phyloP scores from a whole-genome alignment of 2,888 invertebrate genomes.

The Selenia dentaria region DNA sequence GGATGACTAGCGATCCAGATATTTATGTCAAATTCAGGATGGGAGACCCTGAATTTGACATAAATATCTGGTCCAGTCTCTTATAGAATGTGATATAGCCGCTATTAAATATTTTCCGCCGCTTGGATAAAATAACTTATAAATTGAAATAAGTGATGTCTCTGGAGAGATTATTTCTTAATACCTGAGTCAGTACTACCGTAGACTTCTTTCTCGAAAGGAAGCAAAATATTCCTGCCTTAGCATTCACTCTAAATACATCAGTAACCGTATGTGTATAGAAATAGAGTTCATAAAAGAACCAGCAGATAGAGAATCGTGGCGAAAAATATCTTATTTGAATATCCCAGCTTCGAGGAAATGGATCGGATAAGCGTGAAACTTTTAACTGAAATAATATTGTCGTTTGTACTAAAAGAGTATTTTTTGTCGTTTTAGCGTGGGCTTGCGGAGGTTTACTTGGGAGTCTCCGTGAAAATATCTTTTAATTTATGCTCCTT shows the following conservation, averaged over 20 bases:
- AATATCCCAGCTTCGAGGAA: constrained; percentile 59
- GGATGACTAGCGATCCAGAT: too few relatives aligned
- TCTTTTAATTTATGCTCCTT: constrained; percentile 15
- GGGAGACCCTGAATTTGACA: too few relatives aligned
- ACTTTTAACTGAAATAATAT: constrained; percentile 76
- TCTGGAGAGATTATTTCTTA: constrained; percentile 21
- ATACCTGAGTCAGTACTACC: constrained; percentile 43
- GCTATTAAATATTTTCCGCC: too few relatives aligned
- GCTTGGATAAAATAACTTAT: too few relatives aligned
- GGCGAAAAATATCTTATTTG: constrained; percentile 66
- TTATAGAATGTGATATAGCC: too few relatives aligned
- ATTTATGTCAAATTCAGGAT: too few relatives aligned
- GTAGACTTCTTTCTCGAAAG: constrained; percentile 37
- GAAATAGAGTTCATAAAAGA: constrained; percentile 53
- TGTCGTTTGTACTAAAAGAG: constrained; percentile 57
- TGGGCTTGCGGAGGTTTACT: constrained; percentile 34
- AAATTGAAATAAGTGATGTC: too few relatives aligned
- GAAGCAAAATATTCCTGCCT: constrained; percentile 43
- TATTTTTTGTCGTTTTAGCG: constrained; percentile 35
- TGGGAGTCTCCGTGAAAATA: constrained; percentile 20
- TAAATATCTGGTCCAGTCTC: too few relatives aligned
- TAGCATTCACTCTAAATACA: constrained; percentile 31
- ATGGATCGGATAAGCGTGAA: constrained; percentile 66
- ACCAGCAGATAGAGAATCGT: constrained; percentile 47
- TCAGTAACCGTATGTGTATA: constrained; percentile 46